Percentiles rank a stretch among this genome's conserved stretches.
Conservation (phyloP, 92 coral and sea anemone genomes). For the Phymanthus crucifer region DNA sequence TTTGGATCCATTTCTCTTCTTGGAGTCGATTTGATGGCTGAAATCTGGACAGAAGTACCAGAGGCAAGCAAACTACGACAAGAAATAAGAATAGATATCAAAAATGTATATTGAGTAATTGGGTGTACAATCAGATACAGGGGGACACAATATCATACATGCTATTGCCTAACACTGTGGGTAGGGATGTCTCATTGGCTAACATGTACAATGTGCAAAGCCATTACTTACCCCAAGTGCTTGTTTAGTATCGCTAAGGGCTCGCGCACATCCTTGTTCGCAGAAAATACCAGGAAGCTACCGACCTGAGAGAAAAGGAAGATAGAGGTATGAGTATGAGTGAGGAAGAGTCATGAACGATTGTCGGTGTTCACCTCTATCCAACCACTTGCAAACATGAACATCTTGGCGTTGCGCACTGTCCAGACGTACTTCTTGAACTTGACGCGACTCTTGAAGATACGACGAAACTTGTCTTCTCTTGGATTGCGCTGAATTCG, state of each 20-base stretch:
- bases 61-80: constrained; percentile 11
- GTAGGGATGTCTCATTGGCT: too few species aligned
- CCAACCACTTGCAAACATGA: constrained; percentile 79
- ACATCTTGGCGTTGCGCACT: constrained; percentile 71
- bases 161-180: too few species aligned
- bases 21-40: constrained; percentile 39
- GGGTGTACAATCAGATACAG: too few species aligned
- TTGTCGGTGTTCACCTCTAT: constrained; percentile 57
- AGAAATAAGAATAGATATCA: too few species aligned
- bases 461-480: constrained; percentile 71
- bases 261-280: constrained; percentile 59
- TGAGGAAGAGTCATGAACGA: too few species aligned
- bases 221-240: constrained; percentile 52
- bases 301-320: constrained; percentile 60
- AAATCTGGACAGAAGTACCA: constrained; percentile 33
- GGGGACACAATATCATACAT: too few species aligned
- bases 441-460: constrained; percentile 63
- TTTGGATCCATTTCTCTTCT: constrained; percentile 2
- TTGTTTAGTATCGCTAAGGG: constrained; percentile 64
- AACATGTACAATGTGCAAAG: too few species aligned
- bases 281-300: constrained; percentile 74
- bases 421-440: constrained; percentile 77
- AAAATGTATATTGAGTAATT: too few species aligned
- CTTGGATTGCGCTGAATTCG: constrained; percentile 71
- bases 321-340: background rate